These are phyloP conservation scores for Pegea sp. DNA, from an alignment of 23 tunicate genomes.

Conservation along the genomic window DNA sequence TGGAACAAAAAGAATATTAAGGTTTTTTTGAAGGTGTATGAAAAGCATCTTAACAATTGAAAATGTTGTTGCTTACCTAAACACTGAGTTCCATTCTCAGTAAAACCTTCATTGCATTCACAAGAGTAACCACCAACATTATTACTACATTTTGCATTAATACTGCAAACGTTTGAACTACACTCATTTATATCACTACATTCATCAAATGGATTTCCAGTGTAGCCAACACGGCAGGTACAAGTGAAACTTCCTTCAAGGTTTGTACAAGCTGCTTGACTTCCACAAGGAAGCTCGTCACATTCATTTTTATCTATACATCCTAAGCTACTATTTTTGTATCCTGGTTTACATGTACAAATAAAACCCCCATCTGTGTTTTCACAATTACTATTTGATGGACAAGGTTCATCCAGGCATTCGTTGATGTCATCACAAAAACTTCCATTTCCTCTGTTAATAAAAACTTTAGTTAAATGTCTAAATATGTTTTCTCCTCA, in stretches of 20 bases:
- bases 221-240: neutral
- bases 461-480: too few species aligned
- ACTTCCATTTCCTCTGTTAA: neutral
- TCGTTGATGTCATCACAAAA: conserved; percentile 3
- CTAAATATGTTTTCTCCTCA: too few species aligned
- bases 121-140: neutral
- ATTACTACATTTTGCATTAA: neutral
- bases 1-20: too few species aligned
- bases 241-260: neutral
- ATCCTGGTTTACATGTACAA: conserved; percentile 15
- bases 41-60: too few species aligned
- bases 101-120: neutral
- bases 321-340: conserved; percentile 13
- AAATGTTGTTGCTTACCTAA: neutral
- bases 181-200: neutral
- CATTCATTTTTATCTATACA: conserved; percentile 36
- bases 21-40: too few species aligned
- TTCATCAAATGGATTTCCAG: neutral
- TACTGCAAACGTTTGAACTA: neutral
- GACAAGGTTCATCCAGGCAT: conserved; percentile 1
- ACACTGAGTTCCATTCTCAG: neutral
- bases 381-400: conserved; percentile 1
- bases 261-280: conserved; percentile 4
- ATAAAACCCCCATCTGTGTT: conserved; percentile 8
- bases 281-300: conserved; percentile 2